A percentile compares a stretch with the other conserved stretches of the same genome.
phyloP scores from a whole-genome alignment of 2,888 invertebrate species.

The Drosophila yooni region DNA sequence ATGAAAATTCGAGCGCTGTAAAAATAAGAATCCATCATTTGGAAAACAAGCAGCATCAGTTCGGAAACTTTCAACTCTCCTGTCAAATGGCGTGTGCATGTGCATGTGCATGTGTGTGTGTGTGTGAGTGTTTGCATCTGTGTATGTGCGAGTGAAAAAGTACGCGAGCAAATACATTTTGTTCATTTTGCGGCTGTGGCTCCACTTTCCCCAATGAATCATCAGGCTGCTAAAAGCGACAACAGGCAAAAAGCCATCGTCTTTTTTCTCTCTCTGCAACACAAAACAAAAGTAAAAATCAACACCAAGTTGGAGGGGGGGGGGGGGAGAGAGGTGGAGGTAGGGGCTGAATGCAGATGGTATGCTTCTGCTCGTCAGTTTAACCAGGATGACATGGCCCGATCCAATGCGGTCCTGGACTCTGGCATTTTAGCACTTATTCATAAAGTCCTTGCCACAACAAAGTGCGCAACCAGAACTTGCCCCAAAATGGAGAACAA shows the following conservation, averaged over 20 bases:
- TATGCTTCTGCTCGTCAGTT: slow-evolving; percentile 82
- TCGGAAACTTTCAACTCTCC: slow-evolving; percentile 56
- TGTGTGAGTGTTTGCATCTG: slow-evolving; percentile 11
- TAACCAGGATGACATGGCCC: slow-evolving; percentile 85
- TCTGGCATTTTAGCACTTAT: slow-evolving; percentile 82
- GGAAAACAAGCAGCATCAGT: slow-evolving; percentile 53
- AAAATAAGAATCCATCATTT: slow-evolving; percentile 60
- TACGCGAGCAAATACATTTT: slow-evolving; percentile 47
- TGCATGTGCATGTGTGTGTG: background rate
- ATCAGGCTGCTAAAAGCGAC: slow-evolving; percentile 59
- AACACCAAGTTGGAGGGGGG: slow-evolving; percentile 9
- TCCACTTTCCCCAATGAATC: slow-evolving; percentile 76
- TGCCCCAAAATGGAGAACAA: slow-evolving; percentile 66
- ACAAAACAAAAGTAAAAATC: slow-evolving; percentile 38
- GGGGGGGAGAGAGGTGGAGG: background rate
- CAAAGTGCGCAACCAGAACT: slow-evolving; percentile 56
- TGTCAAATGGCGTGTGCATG: slow-evolving; percentile 16
- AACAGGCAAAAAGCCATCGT: slow-evolving; percentile 23
- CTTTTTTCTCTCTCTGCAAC: slow-evolving; percentile 3
- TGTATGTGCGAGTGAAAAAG: slow-evolving; percentile 22
- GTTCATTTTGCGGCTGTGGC: slow-evolving; percentile 57
- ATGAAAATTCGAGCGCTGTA: slow-evolving; percentile 13
- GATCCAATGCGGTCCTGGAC: slow-evolving; percentile 83
- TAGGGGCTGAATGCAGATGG: slow-evolving; percentile 25
- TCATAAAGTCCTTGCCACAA: slow-evolving; percentile 75